Evolutionary conservation across 2,797 vertebrate species (phyloP), one percentile per base, ranked within the genome.

Genomic region (Enteromius mattozi): DNA sequence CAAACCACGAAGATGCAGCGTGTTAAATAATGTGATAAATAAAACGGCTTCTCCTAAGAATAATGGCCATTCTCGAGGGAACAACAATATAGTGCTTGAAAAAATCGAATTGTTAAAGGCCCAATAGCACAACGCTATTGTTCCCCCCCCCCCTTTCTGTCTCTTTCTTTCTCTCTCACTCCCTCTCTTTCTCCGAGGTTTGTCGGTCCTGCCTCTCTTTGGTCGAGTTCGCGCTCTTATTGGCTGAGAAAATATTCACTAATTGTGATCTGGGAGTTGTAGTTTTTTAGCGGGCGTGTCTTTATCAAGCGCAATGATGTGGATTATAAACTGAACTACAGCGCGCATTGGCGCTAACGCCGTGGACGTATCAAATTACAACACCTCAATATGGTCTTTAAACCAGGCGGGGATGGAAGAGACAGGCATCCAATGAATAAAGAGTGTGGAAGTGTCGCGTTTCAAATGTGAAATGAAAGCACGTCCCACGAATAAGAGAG

Each of bases 241-340:
- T 90, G 88, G 90, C 83, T 69, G 83, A 69, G 68, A 81, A 87
- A 84, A 87, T 88, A 83, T 83, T 42, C 69, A 56, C 56, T 63
- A 70, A 56, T 74, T 78, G 87, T 61, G 81, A 71, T 63, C 68
- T 83, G 92, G 91, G 89, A 92, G 82, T 91, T 92, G 92, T 90
- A 91, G 92, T 94, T 78, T 89, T 90, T 90, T 69, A 49, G 72
- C 88, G 88, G 88, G 83, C 87, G 88, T 90, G 90, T 89, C 88
- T 90, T 84, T 70, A 45, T 61, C 68, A 54, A 78, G 75, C 16
- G 65, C 66, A 30, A 61, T 54, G 30, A 85, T 76, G 76, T 90
- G 84, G 51, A 37, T 68, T 81, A 65, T 89, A 81, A 78, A 85
- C 71, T 81, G 87, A 90, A 91, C 86, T 90, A 90, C 90, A 89